A percentile compares a stretch with the other conserved stretches of the same genome.
phyloP scores from a whole-genome alignment of 1,140 invertebrate genomes.

The Calephelis virginiensis region DNA sequence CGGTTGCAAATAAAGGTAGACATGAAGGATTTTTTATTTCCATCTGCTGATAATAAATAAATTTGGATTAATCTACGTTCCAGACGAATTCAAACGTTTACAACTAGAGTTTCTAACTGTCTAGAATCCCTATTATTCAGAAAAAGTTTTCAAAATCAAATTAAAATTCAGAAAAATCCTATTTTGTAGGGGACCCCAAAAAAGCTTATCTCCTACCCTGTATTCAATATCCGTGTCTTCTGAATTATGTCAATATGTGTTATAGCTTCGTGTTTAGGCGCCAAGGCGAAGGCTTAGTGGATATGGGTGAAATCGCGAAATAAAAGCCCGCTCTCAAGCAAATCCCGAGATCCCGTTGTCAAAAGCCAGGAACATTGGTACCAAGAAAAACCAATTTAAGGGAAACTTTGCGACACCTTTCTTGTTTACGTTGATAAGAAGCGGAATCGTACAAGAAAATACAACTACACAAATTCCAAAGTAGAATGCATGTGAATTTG shows the following conservation, averaged over 20 bases:
- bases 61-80: too few species aligned
- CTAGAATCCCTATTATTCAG: too few species aligned
- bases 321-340: slow-evolving; percentile 17
- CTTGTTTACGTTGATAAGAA: slow-evolving; percentile 1
- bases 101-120: too few species aligned
- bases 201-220: slow-evolving; percentile 1
- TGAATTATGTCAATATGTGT: slow-evolving; percentile 29
- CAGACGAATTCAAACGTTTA: too few species aligned
- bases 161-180: not conserved
- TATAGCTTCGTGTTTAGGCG: slow-evolving; percentile 23
- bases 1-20: too few species aligned
- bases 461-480: too few species aligned
- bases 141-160: too few species aligned
- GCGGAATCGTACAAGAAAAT: too few species aligned
- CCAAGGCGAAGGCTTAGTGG: slow-evolving; percentile 24
- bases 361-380: slow-evolving; percentile 22
- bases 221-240: slow-evolving; percentile 21
- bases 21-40: too few species aligned
- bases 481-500: too few species aligned
- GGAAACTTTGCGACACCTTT: not conserved
- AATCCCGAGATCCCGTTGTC: slow-evolving; percentile 33
- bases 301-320: slow-evolving; percentile 19
- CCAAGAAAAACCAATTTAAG: slow-evolving; percentile 13
- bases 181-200: not conserved
- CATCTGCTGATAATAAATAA: too few species aligned